Base-by-base conservation (phyloP, 2,797 vertebrate genomes). In the Pangasius mekongensis region DNA sequence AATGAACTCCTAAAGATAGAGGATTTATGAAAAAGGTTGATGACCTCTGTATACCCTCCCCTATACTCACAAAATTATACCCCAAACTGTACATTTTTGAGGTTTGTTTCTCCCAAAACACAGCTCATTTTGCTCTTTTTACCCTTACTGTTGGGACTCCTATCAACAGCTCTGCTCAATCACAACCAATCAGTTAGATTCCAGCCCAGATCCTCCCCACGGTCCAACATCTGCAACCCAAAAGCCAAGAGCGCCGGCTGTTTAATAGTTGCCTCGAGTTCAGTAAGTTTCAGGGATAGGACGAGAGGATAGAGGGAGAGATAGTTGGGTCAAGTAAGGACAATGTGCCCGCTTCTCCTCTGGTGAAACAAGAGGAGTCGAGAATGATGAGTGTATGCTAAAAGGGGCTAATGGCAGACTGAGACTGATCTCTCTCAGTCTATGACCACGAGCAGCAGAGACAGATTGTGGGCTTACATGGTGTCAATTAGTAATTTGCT, bases 151-250 rank as follows among this genome's bases (percentile, higher is more conserved):
- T n/a, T 82, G 16, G 56, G 33, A 82, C 36, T 47, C 39, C 36
- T n/a, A 47, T 43, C 58, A 83, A 16, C 36, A 14, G 36, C 58
- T 64, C 24, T 5, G n/a, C 64, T 92, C 92, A 90, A 92, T 95
- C 94, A 94, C 93, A 94, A 94, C 92, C 90, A 92, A 93, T 95
- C 94, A 95, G 94, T 95, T 95, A 95, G 91, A 93, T 90, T 91
- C 91, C 89, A 92, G 93, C 88, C 92, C 87, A 92, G 86, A 87
- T 92, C 86, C 88, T 66, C 92, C 93, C 92, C 92, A 91, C 85
- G 91, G 95, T 93, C 89, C 89, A 95, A 94, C 94, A 95, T 95
- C 94, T 95, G 94, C 87, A 95, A 91, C 93, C 94, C 94, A 87
- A 93, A 89, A 93, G 95, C 94, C 89, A 90, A 71, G 30, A 89